These are phyloP conservation scores for Microctonus brassicae DNA, from an alignment of 2,888 invertebrate species.

Conservation along the genomic window DNA sequence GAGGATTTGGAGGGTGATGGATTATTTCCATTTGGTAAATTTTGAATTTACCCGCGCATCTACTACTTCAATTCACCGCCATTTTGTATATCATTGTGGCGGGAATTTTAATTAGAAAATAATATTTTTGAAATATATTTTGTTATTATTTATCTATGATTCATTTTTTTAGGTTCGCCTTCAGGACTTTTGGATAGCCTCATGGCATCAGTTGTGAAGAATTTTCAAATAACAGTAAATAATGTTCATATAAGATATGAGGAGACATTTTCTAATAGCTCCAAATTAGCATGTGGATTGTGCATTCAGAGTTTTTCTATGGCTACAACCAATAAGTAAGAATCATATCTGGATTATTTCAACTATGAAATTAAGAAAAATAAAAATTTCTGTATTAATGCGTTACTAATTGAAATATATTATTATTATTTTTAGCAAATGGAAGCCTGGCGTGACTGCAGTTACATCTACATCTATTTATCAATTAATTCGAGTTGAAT, in stretches of 20 bases:
- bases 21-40: slow-evolving; percentile 69
- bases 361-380: no score
- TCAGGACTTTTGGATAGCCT: slow-evolving; percentile 80
- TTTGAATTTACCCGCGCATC: background rate
- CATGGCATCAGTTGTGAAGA: slow-evolving; percentile 82
- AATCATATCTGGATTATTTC: no score
- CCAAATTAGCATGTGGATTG: slow-evolving; percentile 81
- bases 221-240: slow-evolving; percentile 82
- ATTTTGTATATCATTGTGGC: background rate
- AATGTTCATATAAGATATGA: slow-evolving; percentile 88
- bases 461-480: slow-evolving; percentile 75
- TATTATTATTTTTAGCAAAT: slow-evolving; percentile 71
- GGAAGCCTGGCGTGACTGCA: slow-evolving; percentile 80
- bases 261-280: slow-evolving; percentile 78
- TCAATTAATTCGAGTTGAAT: slow-evolving; percentile 83
- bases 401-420: background rate
- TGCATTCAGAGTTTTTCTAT: slow-evolving; percentile 84
- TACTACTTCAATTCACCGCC: background rate
- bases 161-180: slow-evolving; percentile 73
- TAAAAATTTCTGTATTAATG: no score
- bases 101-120: background rate
- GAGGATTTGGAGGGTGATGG: slow-evolving; percentile 76
- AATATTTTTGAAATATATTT: no score
- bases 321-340: slow-evolving; percentile 84
- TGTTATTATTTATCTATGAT: no score